Evolutionary conservation across 2,888 invertebrate genomes (phyloP).

Genomic region (Bugulina stolonifera): DNA sequence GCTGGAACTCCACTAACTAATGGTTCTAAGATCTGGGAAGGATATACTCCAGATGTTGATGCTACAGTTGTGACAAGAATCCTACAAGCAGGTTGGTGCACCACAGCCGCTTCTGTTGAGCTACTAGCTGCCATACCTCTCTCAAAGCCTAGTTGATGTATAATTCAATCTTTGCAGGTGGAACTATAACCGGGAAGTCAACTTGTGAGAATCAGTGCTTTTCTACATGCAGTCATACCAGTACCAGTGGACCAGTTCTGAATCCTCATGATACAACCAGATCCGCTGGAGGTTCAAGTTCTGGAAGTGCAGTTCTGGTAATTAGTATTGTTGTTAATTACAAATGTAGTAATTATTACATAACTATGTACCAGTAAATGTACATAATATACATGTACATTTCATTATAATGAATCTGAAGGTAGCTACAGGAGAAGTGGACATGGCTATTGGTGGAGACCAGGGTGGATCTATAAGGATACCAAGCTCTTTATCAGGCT

Average conservation of each 20-base stretch:
- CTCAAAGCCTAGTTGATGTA: too few species aligned
- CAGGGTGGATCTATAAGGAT: conserved; percentile 30
- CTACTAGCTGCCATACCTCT: neutral
- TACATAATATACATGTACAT: too few species aligned
- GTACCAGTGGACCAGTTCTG: conserved; percentile 36
- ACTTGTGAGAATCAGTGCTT: conserved; percentile 42
- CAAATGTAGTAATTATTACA: too few species aligned
- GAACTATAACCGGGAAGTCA: conserved; percentile 42
- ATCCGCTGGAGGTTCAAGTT: conserved; percentile 42
- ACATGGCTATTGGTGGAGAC: conserved; percentile 31
- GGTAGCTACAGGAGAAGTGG: conserved; percentile 29
- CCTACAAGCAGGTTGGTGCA: conserved; percentile 42
- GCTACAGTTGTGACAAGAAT: conserved; percentile 43
- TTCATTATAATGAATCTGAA: too few species aligned
- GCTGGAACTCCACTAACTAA: conserved; percentile 47
- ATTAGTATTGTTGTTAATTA: too few species aligned
- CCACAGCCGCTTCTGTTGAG: neutral
- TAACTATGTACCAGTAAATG: too few species aligned
- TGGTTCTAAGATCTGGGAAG: conserved; percentile 38
- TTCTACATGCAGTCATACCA: conserved; percentile 38
- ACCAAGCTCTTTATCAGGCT: conserved; percentile 29
- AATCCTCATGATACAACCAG: conserved; percentile 38
- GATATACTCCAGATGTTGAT: conserved; percentile 43
- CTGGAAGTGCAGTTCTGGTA: conserved; percentile 39
- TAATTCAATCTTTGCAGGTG: too few species aligned